Evolutionary conservation across 1,140 invertebrate genomes (phyloP), one percentile per base, ranked within the genome.

Genomic region (Heliconius hewitsoni): DNA sequence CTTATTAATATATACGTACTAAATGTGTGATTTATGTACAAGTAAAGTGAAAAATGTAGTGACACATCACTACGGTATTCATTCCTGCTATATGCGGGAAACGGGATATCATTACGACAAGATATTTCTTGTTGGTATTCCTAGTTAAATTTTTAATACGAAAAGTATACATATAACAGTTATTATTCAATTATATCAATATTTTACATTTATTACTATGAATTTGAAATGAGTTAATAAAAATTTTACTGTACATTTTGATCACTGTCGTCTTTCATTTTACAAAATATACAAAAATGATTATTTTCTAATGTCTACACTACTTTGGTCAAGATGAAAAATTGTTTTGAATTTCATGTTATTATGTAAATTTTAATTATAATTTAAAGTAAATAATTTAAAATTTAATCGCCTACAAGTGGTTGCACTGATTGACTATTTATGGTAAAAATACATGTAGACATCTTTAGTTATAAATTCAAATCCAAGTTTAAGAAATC

Each of bases 201-300:
- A 66, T 66, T 27, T 66, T 66, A 66, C 60, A 66, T 66, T 30
- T 66, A 66, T 13, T 60, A 52, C 66, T 71, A 76, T 52, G 42
- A 71, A 52, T 52, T 77, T 77, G 46, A 72, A 71, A 77, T 66
- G 55, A 42, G 23, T 34, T 42, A 23, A 19, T 50, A 55, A 52
- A 34, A 57, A 66, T 19, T 70, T 76, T 52, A 52, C 72, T 82
- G 76, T 81, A 83, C 79, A 82, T 72, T 78, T 78, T 78, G 50
- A 89, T 91, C 91, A 93, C 90, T 91, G 89, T 91, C 84, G 91
- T 93, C 90, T 93, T 92, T 90, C 91, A 83, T 77, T 83, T 89
- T 91, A 93, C 87, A 90, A 91, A 91, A 93, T 91, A 90, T 91
- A 93, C 90, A 91, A 89, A 87, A 88, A 85, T 73, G 74, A 74